phyloP scores from a whole-genome alignment of 2,797 vertebrate species.

The Artibeus jamaicensis region DNA sequence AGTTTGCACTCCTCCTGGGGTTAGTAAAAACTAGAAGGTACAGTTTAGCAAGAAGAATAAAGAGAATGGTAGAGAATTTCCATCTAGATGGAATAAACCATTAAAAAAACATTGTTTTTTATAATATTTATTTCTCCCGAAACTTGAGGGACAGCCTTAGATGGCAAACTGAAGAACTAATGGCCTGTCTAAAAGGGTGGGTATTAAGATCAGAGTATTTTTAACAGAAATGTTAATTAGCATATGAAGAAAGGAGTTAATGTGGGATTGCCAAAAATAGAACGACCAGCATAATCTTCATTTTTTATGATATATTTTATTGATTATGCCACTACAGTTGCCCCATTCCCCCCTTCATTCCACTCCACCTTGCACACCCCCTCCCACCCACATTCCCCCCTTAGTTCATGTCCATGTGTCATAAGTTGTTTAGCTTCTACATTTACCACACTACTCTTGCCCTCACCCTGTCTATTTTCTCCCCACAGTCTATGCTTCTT shows the following conservation, averaged over 20 bases:
- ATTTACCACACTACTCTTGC: too few species aligned
- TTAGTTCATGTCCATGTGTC: too few species aligned
- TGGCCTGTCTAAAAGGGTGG: not conserved
- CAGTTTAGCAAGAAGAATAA: not conserved
- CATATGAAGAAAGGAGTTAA: not conserved
- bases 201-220: not conserved
- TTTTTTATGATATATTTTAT: too few species aligned
- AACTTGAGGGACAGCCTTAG: not conserved
- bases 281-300: not conserved
- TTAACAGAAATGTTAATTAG: slow-evolving; percentile 14
- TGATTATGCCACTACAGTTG: too few species aligned
- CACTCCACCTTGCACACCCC: too few species aligned
- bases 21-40: not conserved
- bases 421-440: too few species aligned
- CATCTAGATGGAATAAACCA: not conserved
- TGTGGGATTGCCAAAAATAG: not conserved
- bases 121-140: not conserved
- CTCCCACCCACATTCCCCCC: too few species aligned
- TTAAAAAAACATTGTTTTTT: not conserved
- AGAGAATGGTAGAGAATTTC: not conserved
- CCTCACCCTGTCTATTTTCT: too few species aligned
- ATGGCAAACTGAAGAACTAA: not conserved
- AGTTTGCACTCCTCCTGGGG: not conserved
- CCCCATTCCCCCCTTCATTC: too few species aligned
- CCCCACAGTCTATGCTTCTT: too few species aligned